phyloP scores from a whole-genome alignment of 2,797 vertebrate genomes.

The Pachyuromys duprasi region DNA sequence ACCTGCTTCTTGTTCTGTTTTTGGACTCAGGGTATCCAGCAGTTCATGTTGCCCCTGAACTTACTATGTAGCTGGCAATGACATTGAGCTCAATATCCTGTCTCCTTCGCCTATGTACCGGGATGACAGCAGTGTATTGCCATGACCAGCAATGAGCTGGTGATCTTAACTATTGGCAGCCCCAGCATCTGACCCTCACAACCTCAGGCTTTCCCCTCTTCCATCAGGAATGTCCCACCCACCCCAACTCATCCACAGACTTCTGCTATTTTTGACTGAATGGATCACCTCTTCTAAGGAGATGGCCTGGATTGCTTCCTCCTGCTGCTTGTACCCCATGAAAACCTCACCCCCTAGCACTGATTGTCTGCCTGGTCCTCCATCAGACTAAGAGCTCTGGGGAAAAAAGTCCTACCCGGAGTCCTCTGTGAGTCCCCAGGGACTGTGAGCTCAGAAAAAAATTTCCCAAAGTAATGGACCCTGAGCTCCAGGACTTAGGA shows the following conservation, averaged over 20 bases:
- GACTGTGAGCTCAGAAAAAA: slow-evolving; percentile 21
- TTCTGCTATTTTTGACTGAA: not conserved
- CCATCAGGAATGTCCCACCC: not conserved
- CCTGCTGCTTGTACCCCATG: not conserved
- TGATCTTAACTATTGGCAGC: not conserved
- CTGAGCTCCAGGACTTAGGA: slow-evolving; percentile 15
- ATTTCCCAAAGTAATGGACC: slow-evolving; percentile 16
- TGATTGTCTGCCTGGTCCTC: not conserved
- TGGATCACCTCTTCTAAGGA: not conserved
- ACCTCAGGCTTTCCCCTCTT: not conserved
- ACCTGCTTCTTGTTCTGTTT: not conserved
- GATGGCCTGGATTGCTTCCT: not conserved
- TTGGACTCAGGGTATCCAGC: not conserved
- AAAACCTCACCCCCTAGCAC: not conserved
- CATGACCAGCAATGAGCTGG: not conserved
- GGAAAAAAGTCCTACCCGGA: not conserved
- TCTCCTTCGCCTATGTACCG: not conserved
- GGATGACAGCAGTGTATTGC: not conserved
- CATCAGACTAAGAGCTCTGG: not conserved
- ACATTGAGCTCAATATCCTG: not conserved
- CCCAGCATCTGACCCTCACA: not conserved
- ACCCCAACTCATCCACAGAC: not conserved
- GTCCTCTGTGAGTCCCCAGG: not conserved
- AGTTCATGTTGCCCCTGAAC: not conserved
- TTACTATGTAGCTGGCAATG: not conserved